These are phyloP conservation scores for Hylyphantes graminicola DNA, from an alignment of 1,140 invertebrate species.

Conservation along the genomic window DNA sequence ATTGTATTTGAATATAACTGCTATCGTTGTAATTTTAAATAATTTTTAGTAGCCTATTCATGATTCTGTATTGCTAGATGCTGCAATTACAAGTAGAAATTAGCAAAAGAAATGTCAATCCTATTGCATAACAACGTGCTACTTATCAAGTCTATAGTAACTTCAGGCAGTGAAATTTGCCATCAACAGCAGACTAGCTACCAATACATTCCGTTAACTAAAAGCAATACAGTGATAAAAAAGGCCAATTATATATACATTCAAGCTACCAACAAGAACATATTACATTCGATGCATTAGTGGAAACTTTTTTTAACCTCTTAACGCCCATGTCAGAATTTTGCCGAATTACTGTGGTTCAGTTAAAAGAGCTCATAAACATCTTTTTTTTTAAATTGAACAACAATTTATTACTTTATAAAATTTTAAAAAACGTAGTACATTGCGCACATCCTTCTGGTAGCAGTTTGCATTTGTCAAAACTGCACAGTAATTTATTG, in stretches of 20 bases:
- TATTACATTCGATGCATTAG: slow-evolving; percentile 44
- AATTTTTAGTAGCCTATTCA: neutral
- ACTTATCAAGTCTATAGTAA: slow-evolving; percentile 52
- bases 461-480: no score
- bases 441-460: no score
- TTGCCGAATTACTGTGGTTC: no score
- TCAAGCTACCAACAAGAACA: slow-evolving; percentile 50
- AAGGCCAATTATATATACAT: slow-evolving; percentile 52
- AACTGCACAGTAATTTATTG: no score
- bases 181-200: slow-evolving; percentile 55
- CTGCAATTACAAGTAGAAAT: slow-evolving; percentile 35
- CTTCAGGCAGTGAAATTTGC: slow-evolving; percentile 58
- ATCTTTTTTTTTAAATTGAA: no score
- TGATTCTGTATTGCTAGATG: slow-evolving; percentile 20
- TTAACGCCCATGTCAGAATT: no score
- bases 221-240: slow-evolving; percentile 57
- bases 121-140: slow-evolving; percentile 57
- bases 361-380: no score
- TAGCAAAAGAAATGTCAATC: slow-evolving; percentile 61
- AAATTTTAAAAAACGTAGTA: no score
- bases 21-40: no score
- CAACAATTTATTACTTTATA: no score
- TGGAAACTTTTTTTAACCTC: neutral
- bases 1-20: no score
- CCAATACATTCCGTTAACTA: slow-evolving; percentile 51